Conservation (phyloP, 2,797 vertebrate species). For the Sebastes jordani region DNA sequence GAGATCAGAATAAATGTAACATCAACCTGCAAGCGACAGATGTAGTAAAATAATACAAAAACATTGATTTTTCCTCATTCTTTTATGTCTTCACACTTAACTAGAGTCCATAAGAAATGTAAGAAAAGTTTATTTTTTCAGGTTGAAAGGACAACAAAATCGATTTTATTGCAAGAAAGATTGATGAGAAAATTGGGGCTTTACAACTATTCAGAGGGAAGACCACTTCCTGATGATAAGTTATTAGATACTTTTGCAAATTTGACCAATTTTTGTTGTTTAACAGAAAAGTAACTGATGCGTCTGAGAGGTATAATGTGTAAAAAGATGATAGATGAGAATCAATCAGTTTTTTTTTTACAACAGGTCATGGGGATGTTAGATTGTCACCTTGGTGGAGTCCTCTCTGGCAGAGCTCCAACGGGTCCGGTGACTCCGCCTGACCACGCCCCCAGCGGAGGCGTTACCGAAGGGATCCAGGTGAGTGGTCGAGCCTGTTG, state of each 20-base stretch:
- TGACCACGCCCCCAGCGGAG: conserved; percentile 81
- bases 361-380: background rate
- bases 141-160: background rate
- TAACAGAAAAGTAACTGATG: background rate
- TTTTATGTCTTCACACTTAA: background rate
- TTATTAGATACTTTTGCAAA: background rate
- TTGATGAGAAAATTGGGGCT: background rate
- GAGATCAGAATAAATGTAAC: background rate
- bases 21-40: background rate
- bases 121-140: background rate
- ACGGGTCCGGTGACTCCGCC: conserved; percentile 83
- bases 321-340: background rate
- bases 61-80: background rate
- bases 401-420: conserved; percentile 90
- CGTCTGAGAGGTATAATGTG: background rate
- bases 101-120: background rate
- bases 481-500: conserved; percentile 79
- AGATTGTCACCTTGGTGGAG: conserved; percentile 82
- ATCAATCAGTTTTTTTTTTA: background rate
- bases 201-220: background rate
- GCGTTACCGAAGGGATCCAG: conserved; percentile 87
- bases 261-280: background rate
- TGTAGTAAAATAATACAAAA: background rate
- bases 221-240: background rate
- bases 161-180: background rate